Evolutionary conservation across 92 coral and sea anemone species (phyloP), one percentile per base, ranked within the genome.

Genomic region (Micromussa lordhowensis): DNA sequence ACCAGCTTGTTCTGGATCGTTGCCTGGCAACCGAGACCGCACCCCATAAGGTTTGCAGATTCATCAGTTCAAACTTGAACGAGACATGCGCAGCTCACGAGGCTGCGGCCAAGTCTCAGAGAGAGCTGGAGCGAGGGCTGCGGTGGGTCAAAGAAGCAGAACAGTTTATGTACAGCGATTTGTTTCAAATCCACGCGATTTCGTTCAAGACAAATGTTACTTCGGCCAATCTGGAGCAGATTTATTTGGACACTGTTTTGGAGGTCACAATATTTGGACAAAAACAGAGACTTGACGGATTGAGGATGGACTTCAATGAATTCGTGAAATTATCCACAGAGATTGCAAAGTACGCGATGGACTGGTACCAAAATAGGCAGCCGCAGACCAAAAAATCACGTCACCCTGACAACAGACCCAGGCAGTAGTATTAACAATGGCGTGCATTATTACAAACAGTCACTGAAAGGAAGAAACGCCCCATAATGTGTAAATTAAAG

Each of bases 201-300:
- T 93, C 95, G 75, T 98, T 98, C 84, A 96, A 98, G 36, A 96
- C 99, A 16, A 80, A 91, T 68, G 92, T 94, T 32, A 82, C 94
- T 31, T 94, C 95, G 28, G 71, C 30, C 29, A 83, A 93, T 51
- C 77, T 96, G 5, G 88, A 87, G 74, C 82, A 96, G 34, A 72
- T 95, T 34, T 89, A 79, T 63, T 91, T 98, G 77, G 95, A 96
- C 61, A 95, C 99, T 32, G 91, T 94, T 54, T 90, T 98, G 29
- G 98, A 98, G 85, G 90, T 94, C 35, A 98, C 99, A 69, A 90
- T 98, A 88, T 96, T 98, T 91, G 99, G 99, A 55, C 94, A 98
- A 64, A 88, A 94, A 75, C 95, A 96, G 73, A 79, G 79, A 29
- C 92, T 98, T 16, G 90, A 83, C 26, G 99, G 99, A 9, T 86